phyloP scores from a whole-genome alignment of 2,888 invertebrate species.

The Lacanobia oleracea region DNA sequence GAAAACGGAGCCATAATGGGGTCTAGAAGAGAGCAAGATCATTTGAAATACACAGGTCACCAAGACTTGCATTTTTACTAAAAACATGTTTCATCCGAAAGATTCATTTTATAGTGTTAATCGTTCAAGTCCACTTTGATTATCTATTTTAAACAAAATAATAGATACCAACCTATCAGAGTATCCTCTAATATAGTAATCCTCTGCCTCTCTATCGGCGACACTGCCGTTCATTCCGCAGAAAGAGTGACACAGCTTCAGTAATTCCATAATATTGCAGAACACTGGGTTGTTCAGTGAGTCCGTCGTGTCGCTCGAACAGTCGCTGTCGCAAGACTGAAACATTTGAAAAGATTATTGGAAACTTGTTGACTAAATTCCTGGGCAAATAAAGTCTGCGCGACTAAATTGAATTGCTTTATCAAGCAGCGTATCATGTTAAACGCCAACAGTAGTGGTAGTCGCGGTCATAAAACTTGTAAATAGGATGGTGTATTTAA shows the following conservation, averaged over 20 bases:
- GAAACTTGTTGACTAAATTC: neutral
- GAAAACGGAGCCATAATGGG: too few species aligned
- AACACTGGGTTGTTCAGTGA: conserved; percentile 86
- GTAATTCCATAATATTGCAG: conserved; percentile 90
- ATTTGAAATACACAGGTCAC: too few species aligned
- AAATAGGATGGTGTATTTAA: too few species aligned
- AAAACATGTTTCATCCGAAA: too few species aligned
- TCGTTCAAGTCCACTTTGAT: too few species aligned
- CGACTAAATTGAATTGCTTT: neutral
- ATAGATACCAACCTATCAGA: conserved; percentile 79
- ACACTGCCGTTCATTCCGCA: conserved; percentile 87
- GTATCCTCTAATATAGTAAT: conserved; percentile 84
- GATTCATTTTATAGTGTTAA: neutral
- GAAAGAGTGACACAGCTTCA: conserved; percentile 92
- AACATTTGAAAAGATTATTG: conserved; percentile 34
- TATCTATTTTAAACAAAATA: neutral
- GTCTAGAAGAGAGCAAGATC: too few species aligned
- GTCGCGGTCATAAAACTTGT: too few species aligned
- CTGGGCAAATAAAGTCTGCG: too few species aligned
- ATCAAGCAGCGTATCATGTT: too few species aligned
- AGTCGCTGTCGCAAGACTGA: conserved; percentile 78
- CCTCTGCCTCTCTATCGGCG: conserved; percentile 81
- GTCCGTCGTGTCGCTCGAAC: conserved; percentile 77
- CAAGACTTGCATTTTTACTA: too few species aligned
- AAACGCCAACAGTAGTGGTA: too few species aligned